These are phyloP conservation scores for Palythoa caribaeorum DNA, from an alignment of 92 coral and sea anemone species.

Conservation along the genomic window DNA sequence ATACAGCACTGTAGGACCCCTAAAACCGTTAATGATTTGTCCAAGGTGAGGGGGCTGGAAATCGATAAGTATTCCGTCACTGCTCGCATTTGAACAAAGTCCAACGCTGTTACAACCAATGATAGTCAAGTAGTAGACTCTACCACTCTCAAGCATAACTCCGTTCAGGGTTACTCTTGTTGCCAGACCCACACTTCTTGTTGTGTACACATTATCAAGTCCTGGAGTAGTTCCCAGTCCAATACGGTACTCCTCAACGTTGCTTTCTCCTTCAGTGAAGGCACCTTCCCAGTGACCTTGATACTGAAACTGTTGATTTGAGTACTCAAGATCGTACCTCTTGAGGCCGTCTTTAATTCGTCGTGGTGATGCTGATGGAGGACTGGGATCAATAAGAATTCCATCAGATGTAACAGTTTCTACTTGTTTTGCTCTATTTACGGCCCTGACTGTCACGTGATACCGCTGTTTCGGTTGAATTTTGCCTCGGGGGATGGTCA, in stretches of 20 bases:
- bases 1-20: slow-evolving; percentile 80
- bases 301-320: slow-evolving; percentile 77
- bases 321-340: slow-evolving; percentile 80
- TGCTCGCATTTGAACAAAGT: slow-evolving; percentile 94
- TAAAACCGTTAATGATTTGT: slow-evolving; percentile 75
- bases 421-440: slow-evolving; percentile 77
- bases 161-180: slow-evolving; percentile 76
- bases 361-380: slow-evolving; percentile 82
- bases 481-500: slow-evolving; percentile 53
- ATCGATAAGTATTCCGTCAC: slow-evolving; percentile 94
- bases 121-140: slow-evolving; percentile 80
- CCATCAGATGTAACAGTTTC: slow-evolving; percentile 88
- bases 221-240: slow-evolving; percentile 90
- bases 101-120: slow-evolving; percentile 93
- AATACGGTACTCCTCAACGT: slow-evolving; percentile 81
- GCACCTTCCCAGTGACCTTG: slow-evolving; percentile 98
- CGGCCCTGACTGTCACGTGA: slow-evolving; percentile 90
- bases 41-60: slow-evolving; percentile 93
- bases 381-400: slow-evolving; percentile 84
- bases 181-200: slow-evolving; percentile 67
- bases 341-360: slow-evolving; percentile 85
- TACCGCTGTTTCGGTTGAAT: slow-evolving; percentile 78
- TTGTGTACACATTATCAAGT: slow-evolving; percentile 60
- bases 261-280: slow-evolving; percentile 92
- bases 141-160: slow-evolving; percentile 80